A percentile compares a stretch with the other conserved stretches of the same genome.
Conservation (phyloP, 2,797 vertebrate genomes). For the Alcedo quadribrachys region DNA sequence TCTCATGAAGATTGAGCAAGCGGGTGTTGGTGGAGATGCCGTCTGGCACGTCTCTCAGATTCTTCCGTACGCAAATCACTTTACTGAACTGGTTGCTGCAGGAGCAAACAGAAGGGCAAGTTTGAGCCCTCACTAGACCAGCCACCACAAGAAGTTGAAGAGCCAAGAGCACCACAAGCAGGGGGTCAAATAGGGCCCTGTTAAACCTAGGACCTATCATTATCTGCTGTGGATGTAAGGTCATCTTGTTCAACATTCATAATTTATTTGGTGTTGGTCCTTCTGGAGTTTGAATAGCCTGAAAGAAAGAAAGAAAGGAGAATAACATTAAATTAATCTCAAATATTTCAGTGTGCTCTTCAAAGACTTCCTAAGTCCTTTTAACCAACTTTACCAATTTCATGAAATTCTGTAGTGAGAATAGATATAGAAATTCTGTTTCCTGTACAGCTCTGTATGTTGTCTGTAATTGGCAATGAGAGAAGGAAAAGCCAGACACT, state of each 20-base stretch:
- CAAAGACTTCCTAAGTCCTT: not conserved
- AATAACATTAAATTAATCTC: conserved; percentile 20
- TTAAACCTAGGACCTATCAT: conserved; percentile 99
- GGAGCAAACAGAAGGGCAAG: conserved; percentile 98
- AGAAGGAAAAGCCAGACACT: not conserved
- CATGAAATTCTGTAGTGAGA: not conserved
- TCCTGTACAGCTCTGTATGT: not conserved
- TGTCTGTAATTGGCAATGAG: not conserved
- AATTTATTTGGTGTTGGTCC: conserved; percentile 96
- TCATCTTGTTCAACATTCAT: conserved; percentile 99
- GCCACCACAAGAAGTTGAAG: conserved; percentile 98
- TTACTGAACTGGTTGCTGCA: conserved; percentile 99
- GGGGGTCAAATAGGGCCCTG: conserved; percentile 99
- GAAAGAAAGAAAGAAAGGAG: conserved; percentile 65
- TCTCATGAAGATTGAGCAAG: conserved; percentile 98
- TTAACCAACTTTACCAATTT: not conserved
- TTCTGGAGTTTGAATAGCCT: conserved; percentile 81
- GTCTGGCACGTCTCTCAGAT: conserved; percentile 95
- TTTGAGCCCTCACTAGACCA: conserved; percentile 97
- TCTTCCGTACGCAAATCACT: conserved; percentile 97
- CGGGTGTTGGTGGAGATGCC: conserved; percentile 98
- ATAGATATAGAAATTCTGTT: not conserved
- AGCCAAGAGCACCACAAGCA: conserved; percentile 98
- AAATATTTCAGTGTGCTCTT: not conserved
- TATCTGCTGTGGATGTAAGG: conserved; percentile 99